phyloP scores from a whole-genome alignment of 2,113 vertebrate species.

The Cercocebus atys region DNA sequence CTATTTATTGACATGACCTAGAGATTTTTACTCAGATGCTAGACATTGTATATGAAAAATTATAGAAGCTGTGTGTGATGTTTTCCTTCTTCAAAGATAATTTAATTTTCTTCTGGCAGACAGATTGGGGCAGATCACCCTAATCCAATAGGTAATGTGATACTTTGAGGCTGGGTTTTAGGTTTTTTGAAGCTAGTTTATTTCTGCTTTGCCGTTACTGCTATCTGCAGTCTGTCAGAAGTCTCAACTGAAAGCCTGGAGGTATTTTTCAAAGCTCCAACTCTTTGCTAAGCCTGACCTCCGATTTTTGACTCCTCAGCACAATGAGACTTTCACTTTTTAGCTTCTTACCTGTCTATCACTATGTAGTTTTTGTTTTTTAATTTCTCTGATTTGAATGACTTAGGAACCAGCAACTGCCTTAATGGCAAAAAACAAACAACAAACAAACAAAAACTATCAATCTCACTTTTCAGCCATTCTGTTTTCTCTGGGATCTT shows the following conservation, averaged over 20 bases:
- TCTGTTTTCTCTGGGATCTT: background rate
- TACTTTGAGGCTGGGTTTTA: background rate
- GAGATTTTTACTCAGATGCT: background rate
- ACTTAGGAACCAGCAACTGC: background rate
- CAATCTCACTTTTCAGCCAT: background rate
- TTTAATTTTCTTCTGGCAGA: background rate
- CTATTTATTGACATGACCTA: background rate
- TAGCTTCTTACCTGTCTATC: background rate
- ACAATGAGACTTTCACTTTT: background rate
- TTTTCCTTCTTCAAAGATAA: background rate
- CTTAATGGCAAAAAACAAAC: background rate
- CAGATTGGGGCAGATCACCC: background rate
- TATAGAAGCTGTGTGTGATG: background rate
- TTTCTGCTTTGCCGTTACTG: background rate
- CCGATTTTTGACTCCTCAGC: background rate
- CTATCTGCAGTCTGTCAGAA: background rate
- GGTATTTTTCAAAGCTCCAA: background rate
- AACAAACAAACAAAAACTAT: background rate
- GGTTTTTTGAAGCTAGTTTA: background rate
- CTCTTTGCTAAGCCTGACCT: background rate
- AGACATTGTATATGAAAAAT: background rate
- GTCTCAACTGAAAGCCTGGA: background rate
- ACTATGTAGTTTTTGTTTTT: background rate
- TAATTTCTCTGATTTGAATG: background rate
- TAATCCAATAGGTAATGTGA: background rate